Evolutionary conservation across 30 jellyfish, hydroid and myxozoan species (phyloP).

Genomic region (Chironex yamaguchii): DNA sequence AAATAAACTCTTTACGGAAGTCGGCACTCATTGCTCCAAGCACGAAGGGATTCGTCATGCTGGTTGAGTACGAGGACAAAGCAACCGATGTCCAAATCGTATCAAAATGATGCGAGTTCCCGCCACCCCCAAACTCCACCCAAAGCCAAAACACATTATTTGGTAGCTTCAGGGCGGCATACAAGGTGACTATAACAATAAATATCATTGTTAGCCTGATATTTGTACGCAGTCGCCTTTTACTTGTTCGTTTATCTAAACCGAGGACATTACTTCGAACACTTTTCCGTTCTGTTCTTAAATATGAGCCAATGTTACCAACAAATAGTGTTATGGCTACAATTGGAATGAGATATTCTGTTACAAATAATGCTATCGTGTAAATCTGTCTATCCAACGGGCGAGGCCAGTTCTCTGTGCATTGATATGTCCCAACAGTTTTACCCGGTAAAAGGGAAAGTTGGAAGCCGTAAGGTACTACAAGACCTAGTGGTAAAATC

Average conservation of each 20-base stretch:
- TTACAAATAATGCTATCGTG: conserved; percentile 53
- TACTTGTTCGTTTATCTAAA: conserved; percentile 25
- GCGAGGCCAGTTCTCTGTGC: conserved; percentile 57
- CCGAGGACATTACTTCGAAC: conserved; percentile 52
- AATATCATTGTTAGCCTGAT: conserved; percentile 46
- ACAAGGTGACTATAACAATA: conserved; percentile 65
- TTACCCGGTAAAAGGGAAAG: conserved; percentile 22
- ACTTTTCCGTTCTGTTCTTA: conserved; percentile 35
- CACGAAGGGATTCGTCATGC: conserved; percentile 71
- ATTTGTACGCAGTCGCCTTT: conserved; percentile 48
- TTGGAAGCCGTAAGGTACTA: conserved; percentile 73
- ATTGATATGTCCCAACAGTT: not conserved
- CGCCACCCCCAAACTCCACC: conserved; percentile 66
- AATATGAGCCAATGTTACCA: conserved; percentile 45
- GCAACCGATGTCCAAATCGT: conserved; percentile 73
- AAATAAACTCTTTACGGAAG: conserved; percentile 47
- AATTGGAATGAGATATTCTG: conserved; percentile 69
- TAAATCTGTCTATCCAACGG: conserved; percentile 46
- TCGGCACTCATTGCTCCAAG: conserved; percentile 72
- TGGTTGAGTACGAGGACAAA: conserved; percentile 70
- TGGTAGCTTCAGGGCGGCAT: conserved; percentile 71
- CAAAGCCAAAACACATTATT: conserved; percentile 77
- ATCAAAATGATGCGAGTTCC: conserved; percentile 7
- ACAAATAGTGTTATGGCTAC: conserved; percentile 34
- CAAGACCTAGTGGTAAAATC: conserved; percentile 70